Base-by-base conservation (phyloP, 2,888 invertebrate species). In the Alentia gelatinosa region DNA sequence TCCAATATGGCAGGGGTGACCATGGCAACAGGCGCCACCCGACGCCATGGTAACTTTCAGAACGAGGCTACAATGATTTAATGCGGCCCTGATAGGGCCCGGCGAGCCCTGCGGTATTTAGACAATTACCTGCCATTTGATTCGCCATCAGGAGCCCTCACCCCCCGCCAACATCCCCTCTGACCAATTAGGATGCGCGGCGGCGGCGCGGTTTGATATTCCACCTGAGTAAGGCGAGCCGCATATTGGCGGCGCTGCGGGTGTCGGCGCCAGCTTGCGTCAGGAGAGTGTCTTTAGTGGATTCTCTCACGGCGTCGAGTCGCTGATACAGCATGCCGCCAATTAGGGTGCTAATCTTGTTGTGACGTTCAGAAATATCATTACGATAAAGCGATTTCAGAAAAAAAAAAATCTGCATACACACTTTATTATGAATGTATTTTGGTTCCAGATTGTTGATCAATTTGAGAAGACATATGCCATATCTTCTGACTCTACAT, bases 111-210 rank as follows among this genome's bases (percentile, higher is more conserved):
- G 47, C 26, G 47, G 47, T 86, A 86, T 86, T 86, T 86, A 86
- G 47, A 86, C 86, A 86, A 86, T 86, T 86, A 86, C 86, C 86
- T 12, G 86, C 30, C 33, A 86, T 86, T 86, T 42, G 86, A 86
- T 86, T 47, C 86, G 30, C 30, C 86, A 30, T 79, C 74, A 79
- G 79, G 68, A 68, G 79, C 37, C 37, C 4, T 5, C 37, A 15
- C 39, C 79, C 79, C 74, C 74, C 33, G 30, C 74, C 74, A 26
- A 26, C 74, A 74, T 15, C 74, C 39, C n/a, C 39, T 19, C 79
- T 26, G 37, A 19, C 79, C 79, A 79, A 79, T 79, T 79, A 79
- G 39, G 39, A 79, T 39, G 19, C 79, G 12, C n/a, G 79, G 37
- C 79, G 74, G 23, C 79, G 15, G 39, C 37, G 26, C 37, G 15